Base-by-base conservation (phyloP, 2,113 vertebrate species). In the Pseudolaguvia tuberculata region DNA sequence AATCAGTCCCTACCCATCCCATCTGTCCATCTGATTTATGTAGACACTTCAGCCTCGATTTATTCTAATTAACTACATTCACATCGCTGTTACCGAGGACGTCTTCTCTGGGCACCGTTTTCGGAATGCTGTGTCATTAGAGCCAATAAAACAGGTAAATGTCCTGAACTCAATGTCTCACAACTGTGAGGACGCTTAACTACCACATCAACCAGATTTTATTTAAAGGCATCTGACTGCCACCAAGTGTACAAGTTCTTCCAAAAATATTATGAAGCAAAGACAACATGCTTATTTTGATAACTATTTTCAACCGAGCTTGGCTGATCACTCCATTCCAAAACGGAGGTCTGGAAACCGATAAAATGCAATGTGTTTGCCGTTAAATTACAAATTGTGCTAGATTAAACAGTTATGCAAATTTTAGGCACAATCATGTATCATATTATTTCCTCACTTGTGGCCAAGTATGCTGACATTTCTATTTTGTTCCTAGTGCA, bases 61-160 rank as follows among this genome's bases (percentile, higher is more conserved):
- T 79, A 75, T 81, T 83, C 79, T 80, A 81, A 78, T 82, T 84
- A 82, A 82, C 77, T 76, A 81, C 78, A 82, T 71, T 62, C 75
- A 50, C 78, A 81, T 76, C 75, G 20, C 58, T 65, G 72, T 69
- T 47, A 63, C 81, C 58, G 61, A 75, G 48, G 66, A 74, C 58
- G 70, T 78, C 79, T 66, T 78, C 50, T 81, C 58, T 20, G 27
- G 27, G 27, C 61, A 53, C 58, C 27, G 27, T 47, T 47, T 55
- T 74, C 27, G 63, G 68, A 81, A 77, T 52, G 50, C 57, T 48
- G 52, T 45, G 63, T 70, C 73, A 78, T 81, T 78, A 83, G 53
- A 80, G 76, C 7, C 59, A 72, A 27, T 31, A 12, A 67, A 68
- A 74, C 23, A n/a, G 58, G 79, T 72, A 68, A 70, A 83, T 29